phyloP scores from a whole-genome alignment of 2,113 vertebrate genomes.

The Psammodynastes pulverulentus region DNA sequence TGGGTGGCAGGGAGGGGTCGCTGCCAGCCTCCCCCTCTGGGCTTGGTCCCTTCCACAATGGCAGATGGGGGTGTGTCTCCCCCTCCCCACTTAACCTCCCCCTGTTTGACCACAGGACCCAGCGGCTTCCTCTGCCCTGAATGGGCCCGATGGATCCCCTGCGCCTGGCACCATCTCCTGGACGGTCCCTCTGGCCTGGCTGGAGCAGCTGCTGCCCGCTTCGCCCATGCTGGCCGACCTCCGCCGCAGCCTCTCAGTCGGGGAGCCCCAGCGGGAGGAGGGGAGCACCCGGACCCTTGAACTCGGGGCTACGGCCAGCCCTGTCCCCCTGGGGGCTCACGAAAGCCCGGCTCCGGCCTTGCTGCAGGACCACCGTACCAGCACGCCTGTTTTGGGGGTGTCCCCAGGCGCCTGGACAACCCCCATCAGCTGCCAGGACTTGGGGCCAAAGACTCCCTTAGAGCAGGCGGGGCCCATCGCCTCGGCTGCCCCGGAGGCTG shows the following conservation, averaged over 20 bases:
- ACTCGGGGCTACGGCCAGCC: no score
- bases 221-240: constrained; percentile 58
- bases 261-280: neutral
- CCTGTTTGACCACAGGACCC: neutral
- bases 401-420: constrained; percentile 50
- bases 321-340: accelerated
- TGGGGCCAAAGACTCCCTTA: neutral
- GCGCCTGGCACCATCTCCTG: constrained; percentile 33
- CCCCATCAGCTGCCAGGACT: constrained; percentile 45
- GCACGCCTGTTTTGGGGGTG: constrained; percentile 23
- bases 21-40: neutral
- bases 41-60: neutral
- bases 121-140: accelerated
- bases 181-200: constrained; percentile 64
- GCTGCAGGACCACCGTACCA: neutral
- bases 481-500: neutral
- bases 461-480: no score
- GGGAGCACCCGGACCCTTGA: neutral
- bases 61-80: neutral
- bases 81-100: no score
- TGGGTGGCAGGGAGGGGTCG: neutral
- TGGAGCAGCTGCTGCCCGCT: constrained; percentile 65
- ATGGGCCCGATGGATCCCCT: accelerated
- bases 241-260: constrained; percentile 51
- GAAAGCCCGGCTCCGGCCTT: accelerated